Base-by-base conservation (phyloP, 2,888 invertebrate genomes). In the Odontothrips loti region DNA sequence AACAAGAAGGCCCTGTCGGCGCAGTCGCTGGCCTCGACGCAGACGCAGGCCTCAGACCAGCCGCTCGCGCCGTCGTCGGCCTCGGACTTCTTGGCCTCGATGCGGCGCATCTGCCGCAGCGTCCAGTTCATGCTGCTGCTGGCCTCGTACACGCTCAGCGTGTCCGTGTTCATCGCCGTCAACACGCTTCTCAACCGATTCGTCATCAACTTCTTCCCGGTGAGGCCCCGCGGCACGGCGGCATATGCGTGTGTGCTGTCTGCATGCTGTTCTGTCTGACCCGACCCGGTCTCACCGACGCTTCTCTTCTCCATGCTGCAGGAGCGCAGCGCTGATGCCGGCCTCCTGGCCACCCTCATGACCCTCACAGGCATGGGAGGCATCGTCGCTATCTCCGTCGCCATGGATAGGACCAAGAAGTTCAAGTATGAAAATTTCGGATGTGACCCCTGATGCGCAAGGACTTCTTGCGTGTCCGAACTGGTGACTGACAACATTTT, bases 21-120 rank as follows among this genome's bases (percentile, higher is more conserved):
- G 58, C 58, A 58, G 58, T 58, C 58, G 68, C 68, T 75, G 11
- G 68, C 58, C 58, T 75, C 68, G 27, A 27, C 68, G 68, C 68
- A 68, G 68, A 23, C 68, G 68, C 68, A 27, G 68, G 68, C 68
- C 68, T 75, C 68, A 9, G 68, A 75, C 68, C 68, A 75, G 68
- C 68, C 68, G 23, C 68, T 75, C 27, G 23, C 68, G 23, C 23
- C 68, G n/a, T 11, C 23, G 23, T 23, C 68, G 23, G 23, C 68
- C 23, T 75, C 68, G 68, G 27, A 27, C 23, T 75, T 75, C 68
- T 0, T 75, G 68, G 68, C 68, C 68, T 75, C 68, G 11, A 75
- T 75, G 68, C 68, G 68, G 23, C 68, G 68, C 68, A 75, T 75
- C 27, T 75, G 68, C 68, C n/a, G 68, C 68, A 75, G 23, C 68